Conservation (phyloP, 2,113 vertebrate species). For the Spheniscus mendiculus region DNA sequence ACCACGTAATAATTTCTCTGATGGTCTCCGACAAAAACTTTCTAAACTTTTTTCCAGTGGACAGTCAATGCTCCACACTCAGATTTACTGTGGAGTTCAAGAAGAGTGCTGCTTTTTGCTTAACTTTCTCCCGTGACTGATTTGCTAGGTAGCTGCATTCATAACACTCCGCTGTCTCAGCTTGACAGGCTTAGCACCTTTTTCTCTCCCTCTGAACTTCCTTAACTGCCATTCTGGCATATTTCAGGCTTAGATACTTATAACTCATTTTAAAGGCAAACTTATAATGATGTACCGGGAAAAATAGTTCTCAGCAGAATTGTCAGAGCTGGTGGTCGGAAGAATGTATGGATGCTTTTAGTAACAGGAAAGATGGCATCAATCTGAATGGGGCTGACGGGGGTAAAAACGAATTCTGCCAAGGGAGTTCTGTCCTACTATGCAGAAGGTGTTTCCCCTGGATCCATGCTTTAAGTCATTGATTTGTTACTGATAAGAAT, state of each 20-base stretch:
- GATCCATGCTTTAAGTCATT: not conserved
- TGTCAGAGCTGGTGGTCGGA: not conserved
- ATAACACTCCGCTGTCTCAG: not conserved
- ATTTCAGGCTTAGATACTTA: slow-evolving; percentile 44
- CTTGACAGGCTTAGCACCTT: slow-evolving; percentile 24
- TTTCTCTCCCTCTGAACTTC: slow-evolving; percentile 29
- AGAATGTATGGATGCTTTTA: not conserved
- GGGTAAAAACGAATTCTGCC: not conserved
- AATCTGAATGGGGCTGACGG: not conserved
- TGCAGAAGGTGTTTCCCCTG: not conserved
- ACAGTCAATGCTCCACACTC: not conserved
- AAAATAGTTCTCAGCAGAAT: slow-evolving; percentile 1
- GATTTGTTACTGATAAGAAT: not conserved
- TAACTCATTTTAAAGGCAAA: slow-evolving; percentile 45
- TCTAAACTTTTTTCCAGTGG: not conserved
- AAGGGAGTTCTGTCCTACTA: not conserved
- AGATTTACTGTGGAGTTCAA: slow-evolving; percentile 33
- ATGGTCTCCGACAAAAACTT: slow-evolving; percentile 10
- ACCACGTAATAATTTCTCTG: not conserved
- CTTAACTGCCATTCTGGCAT: not conserved
- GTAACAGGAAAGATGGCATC: not conserved
- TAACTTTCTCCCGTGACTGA: not conserved
- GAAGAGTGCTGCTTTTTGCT: not conserved
- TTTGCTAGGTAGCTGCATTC: slow-evolving; percentile 1
- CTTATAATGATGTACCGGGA: not conserved